phyloP scores from a whole-genome alignment of 30 jellyfish, hydroid and myxozoan species.

The Sanderia malayensis region DNA sequence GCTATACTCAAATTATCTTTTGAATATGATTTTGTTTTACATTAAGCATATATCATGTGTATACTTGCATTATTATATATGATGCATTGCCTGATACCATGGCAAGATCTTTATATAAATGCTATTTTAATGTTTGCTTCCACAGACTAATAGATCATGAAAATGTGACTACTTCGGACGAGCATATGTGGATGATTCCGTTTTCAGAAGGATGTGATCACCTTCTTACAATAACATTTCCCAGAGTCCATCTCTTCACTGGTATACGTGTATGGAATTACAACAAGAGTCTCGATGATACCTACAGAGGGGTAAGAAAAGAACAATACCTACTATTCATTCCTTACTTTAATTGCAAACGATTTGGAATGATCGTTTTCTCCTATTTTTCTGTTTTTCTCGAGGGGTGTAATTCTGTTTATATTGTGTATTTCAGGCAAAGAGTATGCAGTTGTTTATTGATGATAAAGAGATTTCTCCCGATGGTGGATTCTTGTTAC shows the following conservation, averaged over 20 bases:
- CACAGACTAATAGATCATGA: constrained; percentile 73
- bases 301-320: constrained; percentile 81
- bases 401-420: background rate
- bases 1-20: too few relatives aligned
- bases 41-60: too few relatives aligned
- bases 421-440: constrained; percentile 53
- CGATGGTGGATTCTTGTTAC: constrained; percentile 64
- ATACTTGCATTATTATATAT: too few relatives aligned
- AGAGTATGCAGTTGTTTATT: constrained; percentile 54
- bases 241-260: constrained; percentile 33
- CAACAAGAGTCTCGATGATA: constrained; percentile 83
- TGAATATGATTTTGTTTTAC: too few relatives aligned
- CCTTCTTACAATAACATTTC: constrained; percentile 56
- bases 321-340: too few relatives aligned
- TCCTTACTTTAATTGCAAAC: too few relatives aligned
- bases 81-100: too few relatives aligned
- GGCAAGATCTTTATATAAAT: too few relatives aligned
- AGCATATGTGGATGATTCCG: constrained; percentile 98
- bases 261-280: constrained; percentile 97
- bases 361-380: background rate
- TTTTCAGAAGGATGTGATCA: constrained; percentile 78
- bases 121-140: too few relatives aligned
- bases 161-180: constrained; percentile 91
- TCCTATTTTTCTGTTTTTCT: background rate
- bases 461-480: constrained; percentile 85